Percentiles rank a stretch among this genome's conserved stretches.
Evolutionary conservation across 2,113 vertebrate genomes (phyloP).

Genomic region (Barnardius zonarius): DNA sequence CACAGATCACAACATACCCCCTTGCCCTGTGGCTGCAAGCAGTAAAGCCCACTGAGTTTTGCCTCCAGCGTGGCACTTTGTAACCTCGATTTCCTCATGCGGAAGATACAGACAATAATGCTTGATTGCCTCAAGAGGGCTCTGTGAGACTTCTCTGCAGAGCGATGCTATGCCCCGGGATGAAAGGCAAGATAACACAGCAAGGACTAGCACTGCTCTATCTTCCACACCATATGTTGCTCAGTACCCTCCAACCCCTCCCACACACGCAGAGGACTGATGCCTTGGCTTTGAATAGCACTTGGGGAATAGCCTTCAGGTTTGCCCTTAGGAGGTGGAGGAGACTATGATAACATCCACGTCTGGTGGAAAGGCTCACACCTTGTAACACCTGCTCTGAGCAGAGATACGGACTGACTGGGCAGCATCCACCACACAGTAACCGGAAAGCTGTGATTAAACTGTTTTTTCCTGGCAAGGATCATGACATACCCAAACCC

Average conservation of each 20-base stretch:
- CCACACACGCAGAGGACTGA: background rate
- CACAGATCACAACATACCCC: background rate
- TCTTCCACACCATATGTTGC: background rate
- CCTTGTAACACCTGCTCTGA: background rate
- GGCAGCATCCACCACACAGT: background rate
- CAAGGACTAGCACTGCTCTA: background rate
- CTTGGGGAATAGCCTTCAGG: background rate
- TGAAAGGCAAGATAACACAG: background rate
- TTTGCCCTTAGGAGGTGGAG: background rate
- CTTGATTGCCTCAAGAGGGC: constrained; percentile 49
- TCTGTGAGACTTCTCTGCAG: constrained; percentile 1
- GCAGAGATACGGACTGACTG: background rate
- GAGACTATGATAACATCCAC: rapidly evolving
- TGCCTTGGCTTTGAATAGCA: background rate
- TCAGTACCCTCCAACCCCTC: background rate
- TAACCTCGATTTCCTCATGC: background rate
- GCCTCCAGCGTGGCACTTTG: background rate
- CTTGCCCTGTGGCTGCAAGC: background rate
- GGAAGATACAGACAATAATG: background rate
- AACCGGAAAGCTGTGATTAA: background rate
- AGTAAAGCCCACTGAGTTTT: background rate
- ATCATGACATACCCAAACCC: rapidly evolving
- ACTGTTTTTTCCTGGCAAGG: background rate
- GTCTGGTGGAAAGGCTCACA: background rate
- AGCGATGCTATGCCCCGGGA: background rate